These are phyloP conservation scores for Amblyopsis hoosieri DNA, from an alignment of 2,797 vertebrate species.

Conservation along the genomic window DNA sequence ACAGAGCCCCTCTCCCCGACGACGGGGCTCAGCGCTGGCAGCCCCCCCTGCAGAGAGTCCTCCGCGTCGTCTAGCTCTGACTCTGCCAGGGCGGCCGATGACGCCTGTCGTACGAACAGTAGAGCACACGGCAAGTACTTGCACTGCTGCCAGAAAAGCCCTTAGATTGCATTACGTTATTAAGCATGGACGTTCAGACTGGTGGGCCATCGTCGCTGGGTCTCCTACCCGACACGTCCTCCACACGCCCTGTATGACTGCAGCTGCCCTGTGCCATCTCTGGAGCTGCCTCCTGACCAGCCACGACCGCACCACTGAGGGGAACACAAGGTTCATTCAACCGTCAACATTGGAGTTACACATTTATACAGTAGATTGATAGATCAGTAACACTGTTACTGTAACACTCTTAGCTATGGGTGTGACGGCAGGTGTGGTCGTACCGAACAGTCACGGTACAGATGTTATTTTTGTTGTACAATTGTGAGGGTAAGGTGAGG, in stretches of 20 bases:
- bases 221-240: constrained; percentile 86
- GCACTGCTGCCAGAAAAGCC: background rate
- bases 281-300: constrained; percentile 79
- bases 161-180: no score
- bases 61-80: constrained; percentile 85
- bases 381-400: no score
- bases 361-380: no score
- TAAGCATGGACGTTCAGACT: background rate
- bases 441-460: no score
- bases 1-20: constrained; percentile 61
- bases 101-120: constrained; percentile 60
- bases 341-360: background rate
- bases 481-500: no score
- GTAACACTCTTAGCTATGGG: no score
- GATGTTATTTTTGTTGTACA: no score
- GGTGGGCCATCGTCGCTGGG: background rate
- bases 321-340: constrained; percentile 17
- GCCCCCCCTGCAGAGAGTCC: constrained; percentile 61
- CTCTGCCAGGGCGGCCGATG: constrained; percentile 81
- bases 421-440: no score
- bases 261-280: constrained; percentile 81
- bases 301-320: constrained; percentile 86
- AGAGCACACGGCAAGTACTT: background rate
- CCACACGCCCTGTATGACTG: constrained; percentile 83
- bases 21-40: constrained; percentile 32